Evolutionary conservation across 2,797 vertebrate species (phyloP), one percentile per base, ranked within the genome.

Genomic region (Tamandua tetradactyla): DNA sequence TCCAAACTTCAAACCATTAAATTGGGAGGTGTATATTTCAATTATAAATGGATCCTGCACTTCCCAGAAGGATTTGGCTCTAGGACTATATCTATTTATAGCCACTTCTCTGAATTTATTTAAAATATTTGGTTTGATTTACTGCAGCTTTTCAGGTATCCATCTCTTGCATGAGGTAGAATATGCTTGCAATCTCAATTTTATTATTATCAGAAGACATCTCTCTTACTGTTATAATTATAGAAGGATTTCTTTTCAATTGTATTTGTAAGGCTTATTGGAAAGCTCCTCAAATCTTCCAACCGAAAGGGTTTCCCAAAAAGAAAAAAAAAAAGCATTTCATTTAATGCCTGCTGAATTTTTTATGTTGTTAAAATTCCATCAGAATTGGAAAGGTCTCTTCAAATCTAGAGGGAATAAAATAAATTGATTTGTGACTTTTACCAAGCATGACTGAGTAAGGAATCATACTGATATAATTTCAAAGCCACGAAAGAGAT

Each of bases 361-460:
- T 85, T 91, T 93, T 62, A 88, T 57, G 47, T 81, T 93, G 66
- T 92, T 90, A 94, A 87, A 91, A 75, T 90, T 69, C 49, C 89
- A 59, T 87, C 89, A 72, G 78, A 88, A 93, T 94, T 72, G 87
- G 92, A 97, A 98, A 97, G 97, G 95, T 97, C 95, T 97, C 1
- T 6, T 95, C 0, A 18, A 0, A 30, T 97, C 96, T 88, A 94
- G 87, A 96, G 96, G 96, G 97, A 97, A 94, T 59, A 94, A 96
- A 94, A 75, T 72, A 94, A 97, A 96, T 98, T 98, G 98, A 98
- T 98, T 97, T 98, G 98, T 97, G 97, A 94, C 96, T 98, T 98
- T 96, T 94, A 92, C 94, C 95, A 97, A 97, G 98, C 89, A 76
- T 92, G 94, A 93, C 95, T 97, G 96, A 95, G n/a, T 94, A 93